Percentiles rank a stretch among this genome's conserved stretches.
phyloP scores from a whole-genome alignment of 2,888 invertebrate species.

The Criorhina ranunculi region DNA sequence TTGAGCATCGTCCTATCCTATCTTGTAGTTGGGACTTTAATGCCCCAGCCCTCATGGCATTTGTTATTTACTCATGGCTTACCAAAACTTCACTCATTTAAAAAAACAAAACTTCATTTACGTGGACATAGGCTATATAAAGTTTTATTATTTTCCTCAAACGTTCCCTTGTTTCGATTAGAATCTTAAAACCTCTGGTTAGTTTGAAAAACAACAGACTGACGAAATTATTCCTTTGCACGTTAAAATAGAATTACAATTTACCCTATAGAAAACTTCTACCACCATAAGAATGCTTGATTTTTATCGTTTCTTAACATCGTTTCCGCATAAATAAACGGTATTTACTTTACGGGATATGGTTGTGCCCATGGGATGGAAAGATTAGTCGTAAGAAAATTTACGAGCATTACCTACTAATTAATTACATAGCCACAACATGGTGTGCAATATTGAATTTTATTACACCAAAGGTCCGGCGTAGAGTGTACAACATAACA shows the following conservation, averaged over 20 bases:
- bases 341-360: neutral
- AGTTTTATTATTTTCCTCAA: too few species aligned
- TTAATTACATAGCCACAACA: slow-evolving; percentile 41
- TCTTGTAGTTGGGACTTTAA: too few species aligned
- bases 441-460: slow-evolving; percentile 46
- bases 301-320: slow-evolving; percentile 3
- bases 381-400: slow-evolving; percentile 36
- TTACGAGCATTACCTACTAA: slow-evolving; percentile 41
- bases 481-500: neutral
- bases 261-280: neutral
- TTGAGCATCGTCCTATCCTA: too few species aligned
- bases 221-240: neutral
- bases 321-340: slow-evolving; percentile 6
- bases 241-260: neutral
- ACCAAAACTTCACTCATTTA: too few species aligned
- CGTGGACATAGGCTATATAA: too few species aligned
- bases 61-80: too few species aligned
- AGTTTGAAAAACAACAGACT: too few species aligned
- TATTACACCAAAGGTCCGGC: slow-evolving; percentile 15
- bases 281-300: slow-evolving; percentile 3
- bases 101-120: too few species aligned
- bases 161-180: too few species aligned
- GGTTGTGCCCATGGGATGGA: neutral
- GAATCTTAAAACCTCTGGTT: too few species aligned
- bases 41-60: too few species aligned